Conservation (phyloP, 2,888 invertebrate genomes). For the Pteria penguin region DNA sequence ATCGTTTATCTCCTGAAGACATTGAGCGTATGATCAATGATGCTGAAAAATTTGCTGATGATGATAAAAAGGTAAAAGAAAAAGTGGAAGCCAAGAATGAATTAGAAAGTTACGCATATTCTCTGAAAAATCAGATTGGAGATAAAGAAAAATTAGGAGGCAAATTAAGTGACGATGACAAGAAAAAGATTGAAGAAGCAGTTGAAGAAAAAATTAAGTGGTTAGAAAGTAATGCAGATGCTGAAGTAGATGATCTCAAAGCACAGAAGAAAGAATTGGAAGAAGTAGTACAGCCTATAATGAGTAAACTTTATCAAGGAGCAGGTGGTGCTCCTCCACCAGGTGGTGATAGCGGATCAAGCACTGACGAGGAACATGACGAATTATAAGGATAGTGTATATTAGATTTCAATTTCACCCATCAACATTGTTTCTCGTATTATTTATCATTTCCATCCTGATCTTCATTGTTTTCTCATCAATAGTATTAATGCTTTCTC, state of each 20-base stretch:
- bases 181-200: slow-evolving; percentile 94
- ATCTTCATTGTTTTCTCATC: neutral
- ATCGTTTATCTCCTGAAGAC: slow-evolving; percentile 97
- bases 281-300: slow-evolving; percentile 96
- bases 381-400: slow-evolving; percentile 26
- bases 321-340: slow-evolving; percentile 36
- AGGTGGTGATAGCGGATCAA: slow-evolving; percentile 1
- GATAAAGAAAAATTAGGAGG: slow-evolving; percentile 98
- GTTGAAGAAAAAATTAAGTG: slow-evolving; percentile 98
- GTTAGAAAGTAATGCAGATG: slow-evolving; percentile 97
- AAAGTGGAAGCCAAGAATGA: slow-evolving; percentile 97
- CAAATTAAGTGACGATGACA: slow-evolving; percentile 93
- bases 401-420: neutral
- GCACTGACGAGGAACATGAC: slow-evolving; percentile 13
- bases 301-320: slow-evolving; percentile 94
- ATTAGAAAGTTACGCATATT: slow-evolving; percentile 95
- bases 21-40: slow-evolving; percentile 99
- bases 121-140: slow-evolving; percentile 90
- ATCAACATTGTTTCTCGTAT: neutral
- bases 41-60: slow-evolving; percentile 99
- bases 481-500: neutral
- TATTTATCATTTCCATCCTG: neutral
- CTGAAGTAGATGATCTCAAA: slow-evolving; percentile 94
- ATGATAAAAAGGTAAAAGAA: slow-evolving; percentile 92
- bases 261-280: slow-evolving; percentile 96